Evolutionary conservation across 2,888 invertebrate genomes (phyloP).

Genomic region (Linnaemya vulpina): DNA sequence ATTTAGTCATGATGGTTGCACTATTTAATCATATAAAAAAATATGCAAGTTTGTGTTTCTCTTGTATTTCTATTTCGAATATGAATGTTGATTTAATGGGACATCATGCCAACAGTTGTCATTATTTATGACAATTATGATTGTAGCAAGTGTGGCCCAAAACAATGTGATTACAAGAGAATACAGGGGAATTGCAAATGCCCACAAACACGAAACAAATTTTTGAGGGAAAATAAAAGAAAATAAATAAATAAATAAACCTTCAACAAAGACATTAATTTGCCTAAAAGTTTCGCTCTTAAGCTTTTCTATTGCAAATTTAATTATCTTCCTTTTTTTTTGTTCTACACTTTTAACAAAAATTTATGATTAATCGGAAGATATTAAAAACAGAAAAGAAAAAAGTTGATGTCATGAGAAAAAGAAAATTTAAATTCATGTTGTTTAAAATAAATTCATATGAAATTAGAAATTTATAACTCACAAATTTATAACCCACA

Average conservation of each 20-base stretch:
- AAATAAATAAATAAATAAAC: neutral
- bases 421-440: constrained; percentile 40
- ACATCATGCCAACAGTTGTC: constrained; percentile 72
- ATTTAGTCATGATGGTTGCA: constrained; percentile 26
- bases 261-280: constrained; percentile 47
- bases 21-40: constrained; percentile 21
- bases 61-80: constrained; percentile 38
- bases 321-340: neutral
- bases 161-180: constrained; percentile 31
- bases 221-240: too few relatives aligned
- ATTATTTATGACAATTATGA: constrained; percentile 74
- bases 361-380: constrained; percentile 43
- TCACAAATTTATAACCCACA: too few relatives aligned
- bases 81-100: constrained; percentile 66
- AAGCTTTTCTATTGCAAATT: neutral
- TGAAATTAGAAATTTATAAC: constrained; percentile 45
- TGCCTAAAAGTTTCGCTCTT: neutral
- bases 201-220: constrained; percentile 2
- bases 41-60: constrained; percentile 26
- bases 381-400: neutral
- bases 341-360: constrained; percentile 14
- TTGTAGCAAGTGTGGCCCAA: constrained; percentile 67
- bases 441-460: constrained; percentile 41
- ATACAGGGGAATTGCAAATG: constrained; percentile 14
- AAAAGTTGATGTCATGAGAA: constrained; percentile 41